phyloP scores from a whole-genome alignment of 2,888 invertebrate species.

The Macrophya alboannulata region DNA sequence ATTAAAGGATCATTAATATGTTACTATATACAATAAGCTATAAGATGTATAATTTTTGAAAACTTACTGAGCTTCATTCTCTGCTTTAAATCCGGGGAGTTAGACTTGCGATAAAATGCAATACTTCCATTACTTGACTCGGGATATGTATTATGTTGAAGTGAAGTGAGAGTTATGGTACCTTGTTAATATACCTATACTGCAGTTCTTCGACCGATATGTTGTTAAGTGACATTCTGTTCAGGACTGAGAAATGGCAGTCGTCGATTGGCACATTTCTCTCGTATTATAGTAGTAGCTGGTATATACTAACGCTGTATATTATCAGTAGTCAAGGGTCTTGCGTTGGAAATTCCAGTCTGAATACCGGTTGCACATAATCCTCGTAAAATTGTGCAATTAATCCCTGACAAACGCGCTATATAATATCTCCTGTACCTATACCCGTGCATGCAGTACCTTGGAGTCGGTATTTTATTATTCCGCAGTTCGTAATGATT shows the following conservation, averaged over 20 bases:
- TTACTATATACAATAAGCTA: not conserved
- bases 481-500: not conserved
- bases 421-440: not conserved
- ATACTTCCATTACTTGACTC: slow-evolving; percentile 4
- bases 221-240: slow-evolving; percentile 24
- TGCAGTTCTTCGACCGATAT: not conserved
- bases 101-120: slow-evolving; percentile 1
- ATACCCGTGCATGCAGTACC: not conserved
- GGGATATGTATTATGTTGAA: slow-evolving; percentile 5
- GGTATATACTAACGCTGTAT: not conserved
- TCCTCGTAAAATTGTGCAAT: slow-evolving; percentile 37
- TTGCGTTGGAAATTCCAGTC: slow-evolving; percentile 6
- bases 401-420: slow-evolving; percentile 4
- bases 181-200: slow-evolving; percentile 15
- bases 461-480: slow-evolving; percentile 7
- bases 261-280: slow-evolving; percentile 22
- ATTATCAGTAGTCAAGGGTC: slow-evolving; percentile 3
- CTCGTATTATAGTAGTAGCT: not conserved
- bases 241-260: not conserved
- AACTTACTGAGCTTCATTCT: not conserved
- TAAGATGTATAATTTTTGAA: not conserved
- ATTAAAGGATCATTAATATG: not conserved
- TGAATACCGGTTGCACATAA: slow-evolving; percentile 28
- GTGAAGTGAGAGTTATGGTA: slow-evolving; percentile 31
- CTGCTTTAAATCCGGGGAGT: not conserved